Base-by-base conservation (phyloP, 2,113 vertebrate species). In the Dissostichus mawsoni region DNA sequence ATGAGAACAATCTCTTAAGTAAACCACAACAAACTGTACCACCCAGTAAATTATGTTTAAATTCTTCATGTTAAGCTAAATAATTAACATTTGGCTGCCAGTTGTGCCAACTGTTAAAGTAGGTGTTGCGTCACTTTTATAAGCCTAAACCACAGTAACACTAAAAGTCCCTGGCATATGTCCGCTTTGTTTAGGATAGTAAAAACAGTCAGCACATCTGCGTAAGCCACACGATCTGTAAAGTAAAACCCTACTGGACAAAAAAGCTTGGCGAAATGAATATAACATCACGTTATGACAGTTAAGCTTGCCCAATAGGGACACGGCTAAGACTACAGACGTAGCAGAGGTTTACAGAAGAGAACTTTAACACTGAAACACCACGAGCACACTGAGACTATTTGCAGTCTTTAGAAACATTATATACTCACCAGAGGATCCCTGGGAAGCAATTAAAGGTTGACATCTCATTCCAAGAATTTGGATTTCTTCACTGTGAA, bases 361-460 rank as follows among this genome's bases (percentile, higher is more conserved):
- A 65, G 2, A 82, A 67, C 25, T 70, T 61, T 41, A 59, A 72
- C 45, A 53, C 63, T 25, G 56, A 75, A 84, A 64, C 70, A 77
- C 76, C 59, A 55, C 77, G 67, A 83, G 69, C 55, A 67, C 69
- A 69, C 14, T 55, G 56, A 80, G 48, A 71, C 70, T 69, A 69
- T 84, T 23, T 73, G 53, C 57, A 62, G 45, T 36, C 45, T 89
- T 78, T 69, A 44, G 69, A 75, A 81, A 55, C 67, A 58, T 48
- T 41, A 81, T 59, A 81, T 77, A 92, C 90, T 92, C 88, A 91
- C 92, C 87, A 57, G 68, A 83, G 82, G 57, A 83, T 83, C 69
- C 56, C 53, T 48, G 48, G 52, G 75, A 91, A 69, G 77, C 79
- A 64, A 70, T 83, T 66, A 67, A 69, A 75, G 66, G 58, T 64